Evolutionary conservation across 2,113 vertebrate species (phyloP).

Genomic region (Brienomyrus longianalis): DNA sequence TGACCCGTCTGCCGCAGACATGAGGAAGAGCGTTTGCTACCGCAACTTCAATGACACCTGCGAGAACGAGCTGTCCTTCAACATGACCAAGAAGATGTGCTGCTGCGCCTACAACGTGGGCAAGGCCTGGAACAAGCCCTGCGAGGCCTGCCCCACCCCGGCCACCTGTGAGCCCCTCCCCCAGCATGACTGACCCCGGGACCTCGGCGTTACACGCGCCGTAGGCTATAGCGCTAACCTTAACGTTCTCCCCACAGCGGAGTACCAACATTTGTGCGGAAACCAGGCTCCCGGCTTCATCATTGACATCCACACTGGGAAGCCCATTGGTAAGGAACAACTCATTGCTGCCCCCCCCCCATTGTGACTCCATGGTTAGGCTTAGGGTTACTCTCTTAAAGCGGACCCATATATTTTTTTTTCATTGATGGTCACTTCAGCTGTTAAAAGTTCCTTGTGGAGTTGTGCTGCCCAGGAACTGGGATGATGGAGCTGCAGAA

Average conservation of each 20-base stretch:
- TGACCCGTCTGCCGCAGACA: slow-evolving; percentile 51
- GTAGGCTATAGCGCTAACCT: neutral
- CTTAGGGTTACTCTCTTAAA: neutral
- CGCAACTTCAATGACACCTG: slow-evolving; percentile 84
- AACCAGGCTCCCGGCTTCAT: slow-evolving; percentile 82
- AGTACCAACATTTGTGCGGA: slow-evolving; percentile 83
- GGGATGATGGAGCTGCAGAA: neutral
- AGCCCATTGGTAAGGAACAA: slow-evolving; percentile 70
- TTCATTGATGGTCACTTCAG: neutral
- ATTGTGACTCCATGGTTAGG: neutral
- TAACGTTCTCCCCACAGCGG: slow-evolving; percentile 51
- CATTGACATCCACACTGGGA: slow-evolving; percentile 82
- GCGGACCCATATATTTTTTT: neutral
- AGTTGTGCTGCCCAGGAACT: neutral
- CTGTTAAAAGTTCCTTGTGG: neutral
- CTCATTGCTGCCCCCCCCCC: neutral
- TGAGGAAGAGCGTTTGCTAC: slow-evolving; percentile 86
- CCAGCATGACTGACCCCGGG: too few species aligned
- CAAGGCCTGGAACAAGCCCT: slow-evolving; percentile 90
- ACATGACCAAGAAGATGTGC: slow-evolving; percentile 91
- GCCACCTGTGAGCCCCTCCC: slow-evolving; percentile 70
- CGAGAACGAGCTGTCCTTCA: slow-evolving; percentile 81
- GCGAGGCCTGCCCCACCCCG: slow-evolving; percentile 81
- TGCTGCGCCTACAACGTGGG: slow-evolving; percentile 91
- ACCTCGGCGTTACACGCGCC: neutral